A percentile compares a stretch with the other conserved stretches of the same genome.
These are phyloP conservation scores for Oxytorus armatus DNA, from an alignment of 2,888 invertebrate genomes.

Conservation along the genomic window DNA sequence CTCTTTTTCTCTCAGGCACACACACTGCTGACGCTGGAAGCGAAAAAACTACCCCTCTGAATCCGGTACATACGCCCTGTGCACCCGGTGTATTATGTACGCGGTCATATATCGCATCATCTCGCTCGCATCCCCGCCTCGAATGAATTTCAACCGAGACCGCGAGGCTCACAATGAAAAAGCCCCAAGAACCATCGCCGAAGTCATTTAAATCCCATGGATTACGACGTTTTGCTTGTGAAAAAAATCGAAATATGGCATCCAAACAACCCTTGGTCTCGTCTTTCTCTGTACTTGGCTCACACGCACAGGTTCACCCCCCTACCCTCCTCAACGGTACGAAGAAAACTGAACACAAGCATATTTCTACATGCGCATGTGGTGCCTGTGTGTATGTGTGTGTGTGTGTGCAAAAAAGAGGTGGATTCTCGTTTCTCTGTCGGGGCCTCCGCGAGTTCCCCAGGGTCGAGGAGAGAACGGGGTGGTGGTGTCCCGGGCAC, in stretches of 20 bases:
- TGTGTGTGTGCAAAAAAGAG: not conserved
- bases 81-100: conserved; percentile 37
- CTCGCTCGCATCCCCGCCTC: conserved; percentile 32
- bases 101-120: conserved; percentile 41
- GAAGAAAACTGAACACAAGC: not conserved
- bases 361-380: no score
- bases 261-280: conserved; percentile 49
- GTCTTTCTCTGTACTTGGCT: conserved; percentile 29
- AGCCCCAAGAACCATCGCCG: no score
- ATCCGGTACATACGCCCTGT: conserved; percentile 23
- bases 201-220: no score
- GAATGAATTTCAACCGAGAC: conserved; percentile 31
- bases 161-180: no score
- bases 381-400: conserved; percentile 22
- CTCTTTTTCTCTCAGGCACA: conserved; percentile 6
- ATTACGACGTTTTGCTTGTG: not conserved
- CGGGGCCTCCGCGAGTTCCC: conserved; percentile 59
- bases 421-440: conserved; percentile 52
- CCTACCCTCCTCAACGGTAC: no score
- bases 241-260: not conserved
- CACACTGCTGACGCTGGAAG: conserved; percentile 50
- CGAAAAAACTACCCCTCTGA: conserved; percentile 60
- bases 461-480: conserved; percentile 63
- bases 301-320: conserved; percentile 12
- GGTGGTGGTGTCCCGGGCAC: conserved; percentile 68